A percentile compares a stretch with the other conserved stretches of the same genome.
These are phyloP conservation scores for Metellina segmentata DNA, from an alignment of 2,888 invertebrate species.

Conservation along the genomic window DNA sequence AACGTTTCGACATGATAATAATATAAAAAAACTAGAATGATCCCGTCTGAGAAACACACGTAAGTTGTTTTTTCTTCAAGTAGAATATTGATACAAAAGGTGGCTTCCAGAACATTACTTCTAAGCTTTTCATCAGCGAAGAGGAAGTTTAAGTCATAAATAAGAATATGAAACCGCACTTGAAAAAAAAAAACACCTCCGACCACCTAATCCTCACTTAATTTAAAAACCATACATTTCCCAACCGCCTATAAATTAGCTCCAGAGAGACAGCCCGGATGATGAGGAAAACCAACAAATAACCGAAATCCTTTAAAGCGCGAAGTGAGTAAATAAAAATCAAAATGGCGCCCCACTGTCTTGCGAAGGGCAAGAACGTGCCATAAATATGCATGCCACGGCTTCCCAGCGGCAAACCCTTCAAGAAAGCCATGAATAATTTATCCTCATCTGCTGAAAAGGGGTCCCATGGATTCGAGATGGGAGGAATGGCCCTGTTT, in stretches of 20 bases:
- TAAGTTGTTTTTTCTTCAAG: too few species aligned
- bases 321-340: neutral
- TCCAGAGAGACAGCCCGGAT: neutral
- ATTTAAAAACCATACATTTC: conserved; percentile 4
- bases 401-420: conserved; percentile 11
- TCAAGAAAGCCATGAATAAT: conserved; percentile 60
- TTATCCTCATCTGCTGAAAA: conserved; percentile 29
- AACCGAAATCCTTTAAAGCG: conserved; percentile 5
- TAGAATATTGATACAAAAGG: too few species aligned
- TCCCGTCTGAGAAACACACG: too few species aligned
- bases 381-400: conserved; percentile 51
- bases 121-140: neutral
- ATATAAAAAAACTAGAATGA: too few species aligned
- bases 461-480: neutral
- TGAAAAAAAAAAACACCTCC: neutral
- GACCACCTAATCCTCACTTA: neutral
- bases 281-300: conserved; percentile 9
- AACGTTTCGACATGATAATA: too few species aligned
- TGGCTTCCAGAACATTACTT: neutral
- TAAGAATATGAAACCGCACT: neutral
- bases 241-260: neutral
- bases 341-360: neutral
- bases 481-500: conserved; percentile 23
- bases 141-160: neutral
- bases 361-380: conserved; percentile 3